Evolutionary conservation across 1,140 invertebrate species (phyloP).

Genomic region (Halesus radiatus): DNA sequence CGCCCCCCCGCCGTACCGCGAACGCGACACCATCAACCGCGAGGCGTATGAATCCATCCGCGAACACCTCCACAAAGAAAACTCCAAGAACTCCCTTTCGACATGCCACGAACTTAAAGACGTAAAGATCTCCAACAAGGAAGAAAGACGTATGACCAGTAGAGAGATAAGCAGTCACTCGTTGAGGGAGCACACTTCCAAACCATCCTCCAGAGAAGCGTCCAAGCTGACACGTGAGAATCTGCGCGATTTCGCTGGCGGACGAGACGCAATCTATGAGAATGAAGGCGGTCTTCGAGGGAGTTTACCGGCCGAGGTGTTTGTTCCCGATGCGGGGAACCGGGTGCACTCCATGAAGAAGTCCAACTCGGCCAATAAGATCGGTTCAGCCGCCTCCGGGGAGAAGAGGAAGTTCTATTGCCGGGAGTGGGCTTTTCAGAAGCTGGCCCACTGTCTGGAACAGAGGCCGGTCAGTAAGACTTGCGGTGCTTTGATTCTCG

Average conservation of each 20-base stretch:
- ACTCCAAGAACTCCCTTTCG: constrained; percentile 1
- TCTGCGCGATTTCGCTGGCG: constrained; percentile 47
- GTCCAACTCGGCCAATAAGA: constrained; percentile 64
- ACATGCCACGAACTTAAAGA: constrained; percentile 28
- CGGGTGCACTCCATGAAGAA: constrained; percentile 63
- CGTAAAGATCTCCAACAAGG: constrained; percentile 5
- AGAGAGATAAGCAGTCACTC: constrained; percentile 18
- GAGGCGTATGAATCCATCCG: constrained; percentile 14
- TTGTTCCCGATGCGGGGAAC: constrained; percentile 60
- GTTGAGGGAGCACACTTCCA: background rate
- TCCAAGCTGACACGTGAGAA: constrained; percentile 37
- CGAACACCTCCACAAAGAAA: constrained; percentile 31
- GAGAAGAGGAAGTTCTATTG: constrained; percentile 66
- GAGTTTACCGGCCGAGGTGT: constrained; percentile 40
- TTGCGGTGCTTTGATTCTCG: constrained; percentile 78
- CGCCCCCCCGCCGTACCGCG: constrained; percentile 8
- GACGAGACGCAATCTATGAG: constrained; percentile 52
- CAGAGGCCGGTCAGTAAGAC: constrained; percentile 82
- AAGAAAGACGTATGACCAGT: background rate
- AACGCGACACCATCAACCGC: background rate
- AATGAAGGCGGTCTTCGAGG: constrained; percentile 54
- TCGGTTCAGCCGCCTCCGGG: constrained; percentile 61
- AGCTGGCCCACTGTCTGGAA: constrained; percentile 92
- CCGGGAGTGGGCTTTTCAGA: constrained; percentile 95
- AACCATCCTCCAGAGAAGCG: background rate